phyloP scores from a whole-genome alignment of 2,797 vertebrate species.

The Sebastes itinus region DNA sequence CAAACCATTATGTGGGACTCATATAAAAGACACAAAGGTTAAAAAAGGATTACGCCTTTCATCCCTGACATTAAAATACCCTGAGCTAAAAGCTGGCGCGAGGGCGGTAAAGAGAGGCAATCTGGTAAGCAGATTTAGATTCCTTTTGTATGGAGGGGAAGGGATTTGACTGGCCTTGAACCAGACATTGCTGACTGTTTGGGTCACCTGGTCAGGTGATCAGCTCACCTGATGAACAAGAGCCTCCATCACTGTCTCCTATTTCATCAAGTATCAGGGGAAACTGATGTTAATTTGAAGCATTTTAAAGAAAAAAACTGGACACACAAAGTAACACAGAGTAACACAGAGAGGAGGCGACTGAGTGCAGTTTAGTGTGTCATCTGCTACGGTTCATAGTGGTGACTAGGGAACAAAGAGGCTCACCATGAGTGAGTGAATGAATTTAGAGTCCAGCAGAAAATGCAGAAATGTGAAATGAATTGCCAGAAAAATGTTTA shows the following conservation, averaged over 20 bases:
- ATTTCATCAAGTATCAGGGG: neutral
- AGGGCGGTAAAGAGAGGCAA: conserved; percentile 60
- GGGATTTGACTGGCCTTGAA: conserved; percentile 38
- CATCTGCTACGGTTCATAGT: neutral
- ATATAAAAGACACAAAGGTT: conserved; percentile 65
- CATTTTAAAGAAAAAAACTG: conserved; percentile 29
- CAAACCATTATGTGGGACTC: conserved; percentile 57
- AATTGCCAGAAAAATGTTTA: neutral
- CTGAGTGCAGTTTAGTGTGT: conserved; percentile 22
- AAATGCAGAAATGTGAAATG: neutral
- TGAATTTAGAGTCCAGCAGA: conserved; percentile 1
- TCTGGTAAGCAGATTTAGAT: conserved; percentile 75
- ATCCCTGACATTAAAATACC: conserved; percentile 72
- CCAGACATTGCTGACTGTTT: conserved; percentile 33
- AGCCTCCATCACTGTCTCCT: neutral
- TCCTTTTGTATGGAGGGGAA: conserved; percentile 41
- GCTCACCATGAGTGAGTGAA: neutral
- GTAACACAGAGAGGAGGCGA: conserved; percentile 10
- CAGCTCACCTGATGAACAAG: conserved; percentile 22
- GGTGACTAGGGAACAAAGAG: neutral
- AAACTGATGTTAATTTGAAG: neutral
- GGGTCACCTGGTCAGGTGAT: conserved; percentile 41
- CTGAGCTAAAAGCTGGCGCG: conserved; percentile 53
- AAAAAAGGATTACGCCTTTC: conserved; percentile 69
- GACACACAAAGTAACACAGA: conserved; percentile 1